Conservation (phyloP, 2,797 vertebrate genomes). For the Muscicapa comitata region DNA sequence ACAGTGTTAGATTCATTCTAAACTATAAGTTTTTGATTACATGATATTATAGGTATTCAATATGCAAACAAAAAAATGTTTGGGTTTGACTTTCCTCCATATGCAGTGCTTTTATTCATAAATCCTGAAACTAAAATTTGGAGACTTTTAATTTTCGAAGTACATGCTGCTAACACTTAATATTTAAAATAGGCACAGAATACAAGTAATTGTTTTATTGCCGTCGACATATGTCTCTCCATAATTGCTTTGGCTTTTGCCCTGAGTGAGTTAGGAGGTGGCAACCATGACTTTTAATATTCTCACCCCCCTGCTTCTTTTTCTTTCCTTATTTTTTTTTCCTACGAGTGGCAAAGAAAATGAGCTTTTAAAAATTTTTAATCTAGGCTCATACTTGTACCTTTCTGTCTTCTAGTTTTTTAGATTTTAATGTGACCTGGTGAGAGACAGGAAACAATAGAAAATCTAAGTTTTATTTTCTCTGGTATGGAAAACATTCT, state of each 20-base stretch:
- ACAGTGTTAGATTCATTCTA: constrained; percentile 12
- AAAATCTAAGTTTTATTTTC: background rate
- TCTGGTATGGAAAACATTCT: background rate
- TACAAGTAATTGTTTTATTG: constrained; percentile 50
- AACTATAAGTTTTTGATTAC: constrained; percentile 14
- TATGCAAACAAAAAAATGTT: background rate
- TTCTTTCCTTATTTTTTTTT: background rate
- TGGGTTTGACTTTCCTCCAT: background rate
- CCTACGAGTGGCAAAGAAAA: background rate
- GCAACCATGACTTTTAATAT: background rate
- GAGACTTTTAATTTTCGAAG: constrained; percentile 37
- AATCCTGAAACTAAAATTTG: constrained; percentile 27
- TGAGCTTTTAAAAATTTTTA: background rate
- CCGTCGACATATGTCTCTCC: constrained; percentile 38
- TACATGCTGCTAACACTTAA: constrained; percentile 53
- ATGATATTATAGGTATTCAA: background rate
- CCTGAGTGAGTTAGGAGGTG: constrained; percentile 26
- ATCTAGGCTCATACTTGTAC: background rate
- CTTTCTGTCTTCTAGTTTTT: background rate
- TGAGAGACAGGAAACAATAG: background rate
- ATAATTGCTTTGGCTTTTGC: constrained; percentile 51
- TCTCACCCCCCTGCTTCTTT: background rate
- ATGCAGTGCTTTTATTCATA: background rate
- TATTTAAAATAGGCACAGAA: constrained; percentile 58
- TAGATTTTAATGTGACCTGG: background rate